Evolutionary conservation across 2,888 invertebrate genomes (phyloP).

Genomic region (Candidula unifasciata): DNA sequence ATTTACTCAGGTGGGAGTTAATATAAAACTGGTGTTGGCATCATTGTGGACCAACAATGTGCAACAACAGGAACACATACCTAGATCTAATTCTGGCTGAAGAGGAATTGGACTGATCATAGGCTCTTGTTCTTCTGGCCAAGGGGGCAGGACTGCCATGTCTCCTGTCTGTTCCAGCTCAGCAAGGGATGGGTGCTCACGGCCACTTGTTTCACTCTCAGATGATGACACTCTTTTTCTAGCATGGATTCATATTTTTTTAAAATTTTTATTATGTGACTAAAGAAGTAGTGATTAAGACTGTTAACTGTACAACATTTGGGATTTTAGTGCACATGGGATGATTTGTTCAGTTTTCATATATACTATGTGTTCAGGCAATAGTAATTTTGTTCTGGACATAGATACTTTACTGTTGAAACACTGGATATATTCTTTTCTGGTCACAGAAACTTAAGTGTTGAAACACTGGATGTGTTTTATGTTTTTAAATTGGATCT

Average conservation of each 20-base stretch:
- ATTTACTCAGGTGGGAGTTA: no score
- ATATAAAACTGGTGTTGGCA: no score
- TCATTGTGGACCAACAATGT: no score
- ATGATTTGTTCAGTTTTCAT: no score
- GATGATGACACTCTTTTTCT: neutral
- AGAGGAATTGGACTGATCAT: conserved; percentile 34
- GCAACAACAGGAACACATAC: neutral
- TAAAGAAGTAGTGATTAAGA: neutral
- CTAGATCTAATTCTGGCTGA: neutral
- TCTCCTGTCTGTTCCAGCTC: conserved; percentile 4
- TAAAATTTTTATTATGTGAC: neutral
- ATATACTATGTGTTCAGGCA: no score
- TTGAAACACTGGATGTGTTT: no score
- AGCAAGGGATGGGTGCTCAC: neutral
- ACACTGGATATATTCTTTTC: no score
- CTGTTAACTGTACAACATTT: neutral
- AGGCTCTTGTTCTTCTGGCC: conserved; percentile 42
- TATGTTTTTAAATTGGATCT: no score
- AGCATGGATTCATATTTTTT: neutral
- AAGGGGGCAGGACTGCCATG: neutral
- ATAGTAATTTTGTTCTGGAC: no score
- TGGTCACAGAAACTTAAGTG: no score
- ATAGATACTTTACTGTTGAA: no score
- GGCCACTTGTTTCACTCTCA: conserved; percentile 1
- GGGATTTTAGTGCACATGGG: no score